Evolutionary conservation across 1,140 invertebrate species (phyloP).

Genomic region (Pomacea maculata): DNA sequence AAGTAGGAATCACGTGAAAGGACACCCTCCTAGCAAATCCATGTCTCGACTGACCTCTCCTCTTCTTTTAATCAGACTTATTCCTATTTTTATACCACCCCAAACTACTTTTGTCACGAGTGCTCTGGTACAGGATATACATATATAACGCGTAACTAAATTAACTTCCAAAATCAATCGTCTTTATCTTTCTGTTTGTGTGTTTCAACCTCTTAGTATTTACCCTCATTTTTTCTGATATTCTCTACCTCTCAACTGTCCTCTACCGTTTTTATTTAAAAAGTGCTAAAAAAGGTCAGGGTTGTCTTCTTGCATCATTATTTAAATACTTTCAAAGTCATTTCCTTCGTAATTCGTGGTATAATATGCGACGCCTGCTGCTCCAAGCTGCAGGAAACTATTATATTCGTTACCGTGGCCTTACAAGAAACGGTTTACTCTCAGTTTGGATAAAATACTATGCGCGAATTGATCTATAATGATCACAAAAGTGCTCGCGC

Average conservation of each 20-base stretch:
- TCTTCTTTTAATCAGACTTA: no score
- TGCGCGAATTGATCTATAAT: background rate
- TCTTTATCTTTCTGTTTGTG: background rate
- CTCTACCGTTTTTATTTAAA: background rate
- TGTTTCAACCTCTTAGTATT: background rate
- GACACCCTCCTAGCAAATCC: no score
- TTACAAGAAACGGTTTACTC: background rate
- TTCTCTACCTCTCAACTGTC: background rate
- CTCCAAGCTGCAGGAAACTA: background rate
- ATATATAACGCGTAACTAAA: no score
- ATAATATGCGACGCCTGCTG: no score
- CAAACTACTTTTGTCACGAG: no score
- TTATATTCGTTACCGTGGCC: background rate
- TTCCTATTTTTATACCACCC: no score
- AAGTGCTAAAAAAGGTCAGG: background rate
- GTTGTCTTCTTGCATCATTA: background rate
- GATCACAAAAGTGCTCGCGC: background rate
- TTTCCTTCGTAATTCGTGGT: no score
- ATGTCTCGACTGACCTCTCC: no score
- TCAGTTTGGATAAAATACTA: background rate
- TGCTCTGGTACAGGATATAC: no score
- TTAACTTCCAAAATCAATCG: no score
- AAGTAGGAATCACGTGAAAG: no score
- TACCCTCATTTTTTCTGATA: background rate
- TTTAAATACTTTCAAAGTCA: background rate